Base-by-base conservation (phyloP, 2,888 invertebrate genomes). In the Drosophila hamatofila region DNA sequence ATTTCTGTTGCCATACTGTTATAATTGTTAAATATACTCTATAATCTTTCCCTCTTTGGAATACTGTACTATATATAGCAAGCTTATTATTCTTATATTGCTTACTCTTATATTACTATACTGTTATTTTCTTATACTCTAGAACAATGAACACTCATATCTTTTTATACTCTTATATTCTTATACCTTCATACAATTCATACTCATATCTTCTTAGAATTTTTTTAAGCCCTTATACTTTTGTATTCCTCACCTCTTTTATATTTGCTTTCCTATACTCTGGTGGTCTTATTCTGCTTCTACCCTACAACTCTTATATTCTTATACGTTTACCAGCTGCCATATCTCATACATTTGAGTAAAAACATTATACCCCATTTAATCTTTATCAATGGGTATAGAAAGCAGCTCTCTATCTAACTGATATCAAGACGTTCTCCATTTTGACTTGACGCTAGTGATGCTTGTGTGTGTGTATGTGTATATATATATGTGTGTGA, bases 391-490 rank as follows among this genome's bases (percentile, higher is more conserved):
- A 18, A 30, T 49, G 49, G 21, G 35, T 52, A 23, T 33, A 9
- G 14, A 23, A 30, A 42, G 39, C 55, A 58, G 39, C 46, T 52
- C 56, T 37, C 77, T 25, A 49, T 61, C 69, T 42, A 73, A 64
- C 68, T 44, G 75, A 62, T 72, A 72, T 78, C 72, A 76, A 68
- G 59, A 57, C 56, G 48, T 46, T 39, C 61, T 42, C 12, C 39
- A n/a, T 62, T 9, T 42, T 58, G 21, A 49, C 48, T 49, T 49
- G 48, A 49, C 16, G 52, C 37, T 8, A 12, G 33, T 49, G n/a
- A n/a, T n/a, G 8, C 42, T 9, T 25, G 27, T 27, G 18, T 52
- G 18, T 33, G 35, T 39, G 21, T 23, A 35, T 48, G 4, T 21
- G 1, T 6, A 35, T 48, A n/a, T 12, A 1, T 23, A 2, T 44